Conservation (phyloP, 1,140 invertebrate species). For the Tribolium castaneum region DNA sequence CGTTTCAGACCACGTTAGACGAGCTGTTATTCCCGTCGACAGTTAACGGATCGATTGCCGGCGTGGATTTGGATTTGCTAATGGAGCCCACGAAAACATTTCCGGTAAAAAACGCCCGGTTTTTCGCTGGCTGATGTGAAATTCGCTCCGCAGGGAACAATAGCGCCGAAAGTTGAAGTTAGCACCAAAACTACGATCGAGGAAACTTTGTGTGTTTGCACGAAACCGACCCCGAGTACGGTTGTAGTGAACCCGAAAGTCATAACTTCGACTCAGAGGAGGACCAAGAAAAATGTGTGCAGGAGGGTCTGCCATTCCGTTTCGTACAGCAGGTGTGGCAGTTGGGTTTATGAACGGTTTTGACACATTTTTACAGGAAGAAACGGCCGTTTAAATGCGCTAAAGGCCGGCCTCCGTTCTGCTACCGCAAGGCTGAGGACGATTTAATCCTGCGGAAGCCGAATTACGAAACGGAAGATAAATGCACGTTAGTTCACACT, state of each 20-base stretch:
- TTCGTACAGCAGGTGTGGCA: constrained; percentile 53
- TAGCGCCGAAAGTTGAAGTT: constrained; percentile 71
- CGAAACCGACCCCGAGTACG: constrained; percentile 39
- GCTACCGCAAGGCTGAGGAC: constrained; percentile 55
- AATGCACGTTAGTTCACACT: not conserved
- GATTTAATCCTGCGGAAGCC: constrained; percentile 53
- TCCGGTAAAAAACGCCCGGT: constrained; percentile 67
- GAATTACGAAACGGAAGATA: constrained; percentile 33
- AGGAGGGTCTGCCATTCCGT: constrained; percentile 59
- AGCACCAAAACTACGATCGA: constrained; percentile 69
- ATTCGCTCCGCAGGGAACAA: constrained; percentile 66
- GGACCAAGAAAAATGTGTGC: constrained; percentile 44
- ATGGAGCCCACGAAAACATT: constrained; percentile 74
- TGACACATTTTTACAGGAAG: constrained; percentile 17
- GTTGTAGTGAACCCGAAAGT: constrained; percentile 64
- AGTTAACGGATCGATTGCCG: constrained; percentile 61
- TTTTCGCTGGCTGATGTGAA: constrained; percentile 18
- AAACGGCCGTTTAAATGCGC: constrained; percentile 35
- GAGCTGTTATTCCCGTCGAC: constrained; percentile 73
- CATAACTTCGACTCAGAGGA: constrained; percentile 50
- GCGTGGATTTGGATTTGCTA: constrained; percentile 73
- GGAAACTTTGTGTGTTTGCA: constrained; percentile 62
- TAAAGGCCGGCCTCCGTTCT: constrained; percentile 52
- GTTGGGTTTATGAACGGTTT: not conserved
- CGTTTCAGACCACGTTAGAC: constrained; percentile 71